phyloP scores from a whole-genome alignment of 2,113 vertebrate species.

The Mystacornis crossleyi region DNA sequence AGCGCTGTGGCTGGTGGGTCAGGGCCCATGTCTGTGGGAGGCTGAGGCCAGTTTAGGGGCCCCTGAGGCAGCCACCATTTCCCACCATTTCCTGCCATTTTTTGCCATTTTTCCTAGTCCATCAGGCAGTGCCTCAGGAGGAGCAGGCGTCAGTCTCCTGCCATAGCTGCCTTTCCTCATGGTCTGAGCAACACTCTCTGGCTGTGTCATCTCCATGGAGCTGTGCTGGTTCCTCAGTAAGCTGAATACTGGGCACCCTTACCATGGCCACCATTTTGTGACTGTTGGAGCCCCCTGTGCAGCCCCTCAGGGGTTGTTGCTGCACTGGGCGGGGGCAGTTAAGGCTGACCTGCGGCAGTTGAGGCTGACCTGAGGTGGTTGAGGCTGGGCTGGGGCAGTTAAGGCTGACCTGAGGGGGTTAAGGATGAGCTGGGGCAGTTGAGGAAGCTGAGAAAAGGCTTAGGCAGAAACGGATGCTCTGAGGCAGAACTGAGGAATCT shows the following conservation, averaged over 20 bases:
- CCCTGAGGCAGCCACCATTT: fast-evolving
- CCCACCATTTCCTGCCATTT: fast-evolving
- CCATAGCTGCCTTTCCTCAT: fast-evolving
- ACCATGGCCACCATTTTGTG: background rate
- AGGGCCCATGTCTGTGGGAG: background rate
- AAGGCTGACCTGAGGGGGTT: background rate
- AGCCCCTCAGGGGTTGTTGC: background rate
- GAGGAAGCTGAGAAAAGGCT: background rate
- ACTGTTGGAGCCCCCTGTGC: fast-evolving
- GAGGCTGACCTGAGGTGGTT: background rate
- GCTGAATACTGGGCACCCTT: fast-evolving
- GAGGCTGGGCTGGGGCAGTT: background rate
- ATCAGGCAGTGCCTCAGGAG: background rate
- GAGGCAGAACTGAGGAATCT: background rate
- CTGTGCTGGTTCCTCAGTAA: background rate
- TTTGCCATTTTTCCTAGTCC: background rate
- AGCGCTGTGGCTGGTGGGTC: fast-evolving
- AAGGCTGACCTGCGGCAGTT: background rate
- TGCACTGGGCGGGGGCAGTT: background rate
- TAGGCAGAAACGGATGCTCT: background rate
- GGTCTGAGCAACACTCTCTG: fast-evolving
- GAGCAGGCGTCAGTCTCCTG: fast-evolving
- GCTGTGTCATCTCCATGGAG: fast-evolving
- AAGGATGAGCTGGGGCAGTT: background rate
- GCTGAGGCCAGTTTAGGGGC: too few species aligned